Evolutionary conservation across 2,888 invertebrate species (phyloP).

Genomic region (Plebejus argus): DNA sequence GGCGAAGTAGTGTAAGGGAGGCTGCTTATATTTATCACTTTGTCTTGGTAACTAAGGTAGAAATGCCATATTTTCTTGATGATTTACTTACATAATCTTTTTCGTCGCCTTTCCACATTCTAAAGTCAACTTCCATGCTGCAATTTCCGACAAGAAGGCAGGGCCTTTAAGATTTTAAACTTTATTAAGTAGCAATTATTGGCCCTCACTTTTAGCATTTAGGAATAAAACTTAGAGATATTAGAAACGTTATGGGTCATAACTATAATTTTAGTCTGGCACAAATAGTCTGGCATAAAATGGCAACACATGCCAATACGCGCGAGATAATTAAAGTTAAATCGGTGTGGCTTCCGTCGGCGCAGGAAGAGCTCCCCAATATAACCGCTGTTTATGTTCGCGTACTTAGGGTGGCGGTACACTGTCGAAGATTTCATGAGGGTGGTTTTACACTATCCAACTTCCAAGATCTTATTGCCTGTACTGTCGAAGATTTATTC

Average conservation of each 20-base stretch:
- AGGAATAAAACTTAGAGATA: neutral
- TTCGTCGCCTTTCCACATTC: no score
- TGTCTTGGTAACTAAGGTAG: no score
- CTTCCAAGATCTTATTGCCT: no score
- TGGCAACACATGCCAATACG: slow-evolving; percentile 17
- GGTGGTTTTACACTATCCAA: neutral
- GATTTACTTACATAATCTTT: no score
- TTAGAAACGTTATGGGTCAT: neutral
- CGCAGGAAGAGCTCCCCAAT: slow-evolving; percentile 19
- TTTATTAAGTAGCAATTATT: no score
- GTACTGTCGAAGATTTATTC: no score
- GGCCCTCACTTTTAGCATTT: neutral
- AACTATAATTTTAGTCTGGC: slow-evolving; percentile 11
- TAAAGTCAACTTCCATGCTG: no score
- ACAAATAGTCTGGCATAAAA: slow-evolving; percentile 14
- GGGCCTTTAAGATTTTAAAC: no score
- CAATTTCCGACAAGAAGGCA: no score
- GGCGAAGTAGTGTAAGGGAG: no score
- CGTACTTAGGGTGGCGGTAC: neutral
- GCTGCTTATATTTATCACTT: no score
- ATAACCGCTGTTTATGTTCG: slow-evolving; percentile 27
- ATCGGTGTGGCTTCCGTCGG: slow-evolving; percentile 21
- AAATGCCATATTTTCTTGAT: no score
- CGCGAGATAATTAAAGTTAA: slow-evolving; percentile 13
- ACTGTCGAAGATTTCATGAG: neutral